A percentile compares a stretch with the other conserved stretches of the same genome.
phyloP scores from a whole-genome alignment of 2,797 vertebrate genomes.

The Lacerta agilis region DNA sequence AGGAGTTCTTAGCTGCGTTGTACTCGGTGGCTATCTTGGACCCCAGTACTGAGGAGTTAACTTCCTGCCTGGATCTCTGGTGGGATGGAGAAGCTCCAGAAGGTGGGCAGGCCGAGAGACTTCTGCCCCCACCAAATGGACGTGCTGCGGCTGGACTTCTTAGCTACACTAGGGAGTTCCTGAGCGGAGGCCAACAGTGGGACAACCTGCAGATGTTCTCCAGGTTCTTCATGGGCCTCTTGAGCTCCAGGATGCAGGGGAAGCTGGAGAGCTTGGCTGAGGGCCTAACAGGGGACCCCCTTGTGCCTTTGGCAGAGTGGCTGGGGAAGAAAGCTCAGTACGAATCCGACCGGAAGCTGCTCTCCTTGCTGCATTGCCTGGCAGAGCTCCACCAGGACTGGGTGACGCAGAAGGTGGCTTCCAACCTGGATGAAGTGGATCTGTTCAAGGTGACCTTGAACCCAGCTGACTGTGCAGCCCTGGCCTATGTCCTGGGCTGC shows the following conservation, averaged over 20 bases:
- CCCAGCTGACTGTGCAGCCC: slow-evolving; percentile 75
- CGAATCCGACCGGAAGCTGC: slow-evolving; percentile 62
- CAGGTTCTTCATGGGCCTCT: slow-evolving; percentile 78
- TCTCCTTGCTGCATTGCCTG: slow-evolving; percentile 79
- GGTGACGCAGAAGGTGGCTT: slow-evolving; percentile 64
- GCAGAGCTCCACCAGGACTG: slow-evolving; percentile 74
- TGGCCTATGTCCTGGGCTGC: slow-evolving; percentile 77
- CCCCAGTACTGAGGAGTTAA: slow-evolving; percentile 52
- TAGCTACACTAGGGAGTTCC: slow-evolving; percentile 38
- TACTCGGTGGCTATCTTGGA: slow-evolving; percentile 65
- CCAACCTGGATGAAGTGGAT: slow-evolving; percentile 72
- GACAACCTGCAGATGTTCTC: slow-evolving; percentile 80
- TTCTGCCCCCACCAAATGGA: neutral
- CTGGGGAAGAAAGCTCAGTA: slow-evolving; percentile 68
- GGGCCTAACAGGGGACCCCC: slow-evolving; percentile 32
- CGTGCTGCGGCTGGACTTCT: slow-evolving; percentile 36
- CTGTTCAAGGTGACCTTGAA: slow-evolving; percentile 79
- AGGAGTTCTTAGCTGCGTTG: slow-evolving; percentile 78
- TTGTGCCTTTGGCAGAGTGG: slow-evolving; percentile 69
- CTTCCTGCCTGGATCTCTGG: slow-evolving; percentile 76
- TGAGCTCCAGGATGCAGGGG: slow-evolving; percentile 65
- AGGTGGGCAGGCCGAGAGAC: neutral
- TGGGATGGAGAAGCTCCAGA: slow-evolving; percentile 67
- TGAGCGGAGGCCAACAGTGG: slow-evolving; percentile 43
- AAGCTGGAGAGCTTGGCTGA: slow-evolving; percentile 69